These are phyloP conservation scores for Laticauda colubrina DNA, from an alignment of 2,113 vertebrate genomes.

Conservation along the genomic window DNA sequence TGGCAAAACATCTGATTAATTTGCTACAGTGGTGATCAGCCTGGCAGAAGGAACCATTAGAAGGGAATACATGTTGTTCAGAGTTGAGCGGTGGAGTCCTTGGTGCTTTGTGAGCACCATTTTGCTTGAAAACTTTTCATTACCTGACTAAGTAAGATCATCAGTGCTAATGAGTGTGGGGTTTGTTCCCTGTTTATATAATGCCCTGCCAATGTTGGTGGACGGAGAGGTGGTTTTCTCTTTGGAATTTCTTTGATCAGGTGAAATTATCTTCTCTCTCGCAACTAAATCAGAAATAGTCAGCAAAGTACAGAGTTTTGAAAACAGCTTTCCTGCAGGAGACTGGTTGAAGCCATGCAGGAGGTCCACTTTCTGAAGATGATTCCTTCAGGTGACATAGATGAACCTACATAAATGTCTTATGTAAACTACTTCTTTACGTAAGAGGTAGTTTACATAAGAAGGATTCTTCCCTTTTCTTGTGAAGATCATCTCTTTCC, in stretches of 20 bases:
- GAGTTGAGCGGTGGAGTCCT: neutral
- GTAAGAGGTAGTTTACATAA: neutral
- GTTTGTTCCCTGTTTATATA: neutral
- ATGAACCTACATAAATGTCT: neutral
- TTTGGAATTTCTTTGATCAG: neutral
- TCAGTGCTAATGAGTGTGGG: neutral
- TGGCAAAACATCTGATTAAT: neutral
- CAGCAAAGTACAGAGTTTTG: neutral
- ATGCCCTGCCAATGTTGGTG: neutral
- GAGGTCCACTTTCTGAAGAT: neutral
- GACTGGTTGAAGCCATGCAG: neutral
- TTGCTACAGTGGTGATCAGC: neutral
- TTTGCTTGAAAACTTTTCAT: neutral
- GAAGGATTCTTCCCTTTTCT: neutral
- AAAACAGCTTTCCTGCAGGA: neutral
- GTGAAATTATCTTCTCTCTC: neutral
- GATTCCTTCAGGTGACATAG: neutral
- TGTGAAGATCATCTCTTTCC: neutral
- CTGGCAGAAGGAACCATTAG: neutral
- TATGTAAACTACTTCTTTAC: neutral
- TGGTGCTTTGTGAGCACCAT: neutral
- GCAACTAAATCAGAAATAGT: neutral
- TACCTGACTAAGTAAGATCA: neutral
- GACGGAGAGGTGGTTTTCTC: neutral
- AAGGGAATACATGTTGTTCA: neutral